Base-by-base conservation (phyloP, 2,113 vertebrate species). In the Pavo muticus region DNA sequence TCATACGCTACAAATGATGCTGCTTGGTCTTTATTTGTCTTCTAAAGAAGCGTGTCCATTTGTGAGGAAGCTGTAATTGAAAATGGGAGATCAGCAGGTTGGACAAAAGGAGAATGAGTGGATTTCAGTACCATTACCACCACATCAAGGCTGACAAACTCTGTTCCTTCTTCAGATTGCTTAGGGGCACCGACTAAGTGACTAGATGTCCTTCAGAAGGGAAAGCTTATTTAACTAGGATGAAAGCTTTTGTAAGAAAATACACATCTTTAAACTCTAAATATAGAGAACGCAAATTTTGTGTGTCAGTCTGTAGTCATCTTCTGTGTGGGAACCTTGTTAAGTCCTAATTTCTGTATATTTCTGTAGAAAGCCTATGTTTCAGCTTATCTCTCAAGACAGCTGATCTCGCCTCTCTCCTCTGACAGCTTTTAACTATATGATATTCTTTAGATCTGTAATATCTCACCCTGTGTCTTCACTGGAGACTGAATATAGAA, bases 361-460 rank as follows among this genome's bases (percentile, higher is more conserved):
- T 90, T 86, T 83, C 85, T 88, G 30, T 80, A 65, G 83, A 16
- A 29, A 94, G 73, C 59, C 57, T 86, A 23, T 92, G 75, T 84
- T 95, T 92, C 21, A 5, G 79, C 88, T 93, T 95, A 74, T 95
- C 85, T 95, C 93, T 86, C 93, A 80, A 91, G 95, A 74, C 87
- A 95, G 84, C 84, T 93, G 91, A 95, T 94, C 82, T 94, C 87
- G 82, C 91, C 88, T 95, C 91, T 81, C 93, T 96, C 93, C 83
- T 95, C 93, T 93, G 95, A 93, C 94, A 94, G 95, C 94, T 94
- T 97, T 97, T 94, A 96, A 94, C 95, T 95, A 80, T 88, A 78
- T 86, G 90, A 86, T 95, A 84, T 91, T 91, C 92, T 94, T 95
- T 97, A 97, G 95, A 97, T 95, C 92, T 97, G 87, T 67, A 91